Conservation (phyloP, 2,888 invertebrate genomes). For the Selenia dentaria region DNA sequence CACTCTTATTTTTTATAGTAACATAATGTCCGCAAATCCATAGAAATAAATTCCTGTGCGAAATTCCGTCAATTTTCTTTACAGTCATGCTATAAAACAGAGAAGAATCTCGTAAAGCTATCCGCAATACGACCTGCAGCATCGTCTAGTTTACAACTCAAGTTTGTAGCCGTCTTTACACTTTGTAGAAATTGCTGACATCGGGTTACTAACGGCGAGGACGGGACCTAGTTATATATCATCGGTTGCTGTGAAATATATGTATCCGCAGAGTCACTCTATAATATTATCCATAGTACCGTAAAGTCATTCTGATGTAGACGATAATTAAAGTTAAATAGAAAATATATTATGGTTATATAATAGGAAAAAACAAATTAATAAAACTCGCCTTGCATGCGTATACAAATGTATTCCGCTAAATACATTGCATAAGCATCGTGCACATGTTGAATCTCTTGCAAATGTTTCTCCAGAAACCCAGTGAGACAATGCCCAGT, state of each 20-base stretch:
- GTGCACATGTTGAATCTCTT: too few relatives aligned
- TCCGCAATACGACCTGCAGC: constrained; percentile 8
- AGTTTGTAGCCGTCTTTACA: constrained; percentile 15
- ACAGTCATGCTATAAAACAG: constrained; percentile 9
- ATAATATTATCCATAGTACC: too few relatives aligned
- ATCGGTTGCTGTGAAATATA: not conserved
- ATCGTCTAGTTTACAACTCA: constrained; percentile 17
- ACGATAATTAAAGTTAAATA: too few relatives aligned
- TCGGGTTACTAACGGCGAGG: constrained; percentile 8
- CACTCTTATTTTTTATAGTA: not conserved
- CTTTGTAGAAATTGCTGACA: constrained; percentile 22
- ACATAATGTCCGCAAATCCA: not conserved
- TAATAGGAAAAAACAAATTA: too few relatives aligned
- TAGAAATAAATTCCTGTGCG: not conserved
- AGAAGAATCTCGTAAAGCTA: constrained; percentile 15
- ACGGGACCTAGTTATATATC: constrained; percentile 1
- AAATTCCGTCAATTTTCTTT: constrained; percentile 1
- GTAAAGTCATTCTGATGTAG: too few relatives aligned
- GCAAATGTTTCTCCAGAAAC: too few relatives aligned
- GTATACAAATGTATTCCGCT: too few relatives aligned
- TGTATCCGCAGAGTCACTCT: too few relatives aligned
- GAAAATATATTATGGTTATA: too few relatives aligned
- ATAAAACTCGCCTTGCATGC: too few relatives aligned
- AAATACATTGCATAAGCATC: too few relatives aligned
- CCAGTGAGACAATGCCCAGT: too few relatives aligned